These are phyloP conservation scores for Trematomus loennbergii DNA, from an alignment of 2,113 vertebrate genomes.

Conservation along the genomic window DNA sequence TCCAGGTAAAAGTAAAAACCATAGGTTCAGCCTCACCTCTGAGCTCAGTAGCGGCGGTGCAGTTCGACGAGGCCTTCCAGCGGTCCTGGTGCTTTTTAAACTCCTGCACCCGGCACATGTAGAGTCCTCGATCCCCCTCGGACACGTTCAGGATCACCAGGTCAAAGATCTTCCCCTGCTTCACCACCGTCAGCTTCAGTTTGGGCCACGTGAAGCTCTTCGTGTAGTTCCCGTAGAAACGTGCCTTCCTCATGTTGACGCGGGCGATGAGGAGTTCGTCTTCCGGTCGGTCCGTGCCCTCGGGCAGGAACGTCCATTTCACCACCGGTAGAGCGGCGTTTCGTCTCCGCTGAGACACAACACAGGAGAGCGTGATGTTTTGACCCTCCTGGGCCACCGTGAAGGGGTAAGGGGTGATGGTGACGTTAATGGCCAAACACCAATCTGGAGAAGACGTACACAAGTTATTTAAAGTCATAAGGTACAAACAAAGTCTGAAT, in stretches of 20 bases:
- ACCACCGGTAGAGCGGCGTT: constrained; percentile 89
- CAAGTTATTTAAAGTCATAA: neutral
- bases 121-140: constrained; percentile 88
- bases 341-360: constrained; percentile 88
- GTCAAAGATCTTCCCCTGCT: constrained; percentile 85
- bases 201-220: constrained; percentile 86
- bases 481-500: too few species aligned
- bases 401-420: constrained; percentile 89
- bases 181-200: constrained; percentile 88
- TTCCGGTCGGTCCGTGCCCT: constrained; percentile 55
- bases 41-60: constrained; percentile 87
- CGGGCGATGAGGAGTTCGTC: constrained; percentile 91
- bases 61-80: constrained; percentile 93
- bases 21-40: constrained; percentile 69
- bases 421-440: constrained; percentile 91
- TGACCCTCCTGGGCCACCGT: constrained; percentile 87
- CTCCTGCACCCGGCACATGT: constrained; percentile 94
- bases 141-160: constrained; percentile 88
- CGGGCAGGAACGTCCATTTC: constrained; percentile 89
- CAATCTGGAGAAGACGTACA: constrained; percentile 79
- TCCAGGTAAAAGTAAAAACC: neutral
- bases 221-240: constrained; percentile 94
- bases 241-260: constrained; percentile 91
- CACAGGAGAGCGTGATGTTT: constrained; percentile 91
- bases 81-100: constrained; percentile 90